These are phyloP conservation scores for Acanthacorydalis orientalis DNA, from an alignment of 2,888 invertebrate species.

Conservation along the genomic window DNA sequence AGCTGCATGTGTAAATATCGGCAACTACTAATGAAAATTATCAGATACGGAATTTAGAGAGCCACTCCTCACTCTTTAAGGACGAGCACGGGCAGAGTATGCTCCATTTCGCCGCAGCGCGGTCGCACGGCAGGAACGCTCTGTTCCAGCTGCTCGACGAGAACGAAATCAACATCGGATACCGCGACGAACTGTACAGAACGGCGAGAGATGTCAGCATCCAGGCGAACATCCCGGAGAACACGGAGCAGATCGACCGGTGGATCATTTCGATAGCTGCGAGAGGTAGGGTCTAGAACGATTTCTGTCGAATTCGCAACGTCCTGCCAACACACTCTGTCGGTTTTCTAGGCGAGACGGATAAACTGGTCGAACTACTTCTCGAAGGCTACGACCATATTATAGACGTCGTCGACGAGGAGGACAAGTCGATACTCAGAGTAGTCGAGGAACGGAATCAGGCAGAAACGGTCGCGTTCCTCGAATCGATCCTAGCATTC, in stretches of 20 bases:
- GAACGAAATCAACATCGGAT: conserved; percentile 62
- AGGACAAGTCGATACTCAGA: conserved; percentile 48
- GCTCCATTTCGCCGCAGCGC: conserved; percentile 74
- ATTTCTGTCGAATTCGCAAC: conserved; percentile 7
- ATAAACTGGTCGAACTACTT: conserved; percentile 47
- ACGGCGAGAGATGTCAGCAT: conserved; percentile 76
- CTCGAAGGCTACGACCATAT: conserved; percentile 80
- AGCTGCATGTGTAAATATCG: no score
- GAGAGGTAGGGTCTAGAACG: conserved; percentile 35
- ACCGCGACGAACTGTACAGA: conserved; percentile 70
- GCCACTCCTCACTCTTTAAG: conserved; percentile 25
- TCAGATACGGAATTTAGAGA: no score
- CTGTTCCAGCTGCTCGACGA: conserved; percentile 66
- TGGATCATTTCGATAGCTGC: conserved; percentile 63
- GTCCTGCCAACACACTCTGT: not conserved
- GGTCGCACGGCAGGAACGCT: conserved; percentile 64
- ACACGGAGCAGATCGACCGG: conserved; percentile 66
- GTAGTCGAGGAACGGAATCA: conserved; percentile 51
- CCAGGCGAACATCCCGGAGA: conserved; percentile 60
- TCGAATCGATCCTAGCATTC: conserved; percentile 55
- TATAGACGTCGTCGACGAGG: conserved; percentile 58
- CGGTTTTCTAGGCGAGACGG: conserved; percentile 36
- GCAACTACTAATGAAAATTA: no score
- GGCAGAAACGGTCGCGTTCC: conserved; percentile 45
- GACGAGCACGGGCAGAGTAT: conserved; percentile 84